A percentile compares a stretch with the other conserved stretches of the same genome.
These are phyloP conservation scores for Poeciliopsis gracilis DNA, from an alignment of 2,797 vertebrate genomes.

Conservation along the genomic window DNA sequence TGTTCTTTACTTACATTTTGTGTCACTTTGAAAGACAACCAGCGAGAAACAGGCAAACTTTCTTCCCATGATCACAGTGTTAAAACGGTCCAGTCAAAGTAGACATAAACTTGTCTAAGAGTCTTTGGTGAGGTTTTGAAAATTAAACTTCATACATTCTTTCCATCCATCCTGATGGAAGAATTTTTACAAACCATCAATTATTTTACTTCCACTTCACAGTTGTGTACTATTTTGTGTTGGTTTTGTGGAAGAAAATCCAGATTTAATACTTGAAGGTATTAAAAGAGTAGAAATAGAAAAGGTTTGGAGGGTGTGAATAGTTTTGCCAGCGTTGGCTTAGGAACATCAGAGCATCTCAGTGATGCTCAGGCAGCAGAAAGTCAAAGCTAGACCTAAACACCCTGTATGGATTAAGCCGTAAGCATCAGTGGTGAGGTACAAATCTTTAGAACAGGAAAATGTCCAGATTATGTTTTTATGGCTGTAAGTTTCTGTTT, in stretches of 20 bases:
- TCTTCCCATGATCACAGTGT: background rate
- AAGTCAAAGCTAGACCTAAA: constrained; percentile 13
- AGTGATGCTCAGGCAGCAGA: constrained; percentile 35
- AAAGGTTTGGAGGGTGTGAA: background rate
- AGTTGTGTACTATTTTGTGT: background rate
- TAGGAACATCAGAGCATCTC: constrained; percentile 40
- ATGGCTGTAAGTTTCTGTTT: constrained; percentile 35
- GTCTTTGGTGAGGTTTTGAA: background rate
- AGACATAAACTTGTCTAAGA: background rate
- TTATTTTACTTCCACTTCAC: background rate
- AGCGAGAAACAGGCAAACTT: background rate
- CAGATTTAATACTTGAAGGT: background rate
- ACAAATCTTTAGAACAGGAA: constrained; percentile 41
- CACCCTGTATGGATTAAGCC: constrained; percentile 31
- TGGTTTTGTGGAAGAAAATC: background rate
- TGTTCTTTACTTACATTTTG: background rate
- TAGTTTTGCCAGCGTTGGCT: constrained; percentile 18
- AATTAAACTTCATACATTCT: background rate
- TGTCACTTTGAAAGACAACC: background rate
- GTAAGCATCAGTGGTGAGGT: constrained; percentile 35
- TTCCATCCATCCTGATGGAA: background rate
- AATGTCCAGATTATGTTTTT: constrained; percentile 47
- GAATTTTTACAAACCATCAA: background rate
- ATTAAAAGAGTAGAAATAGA: background rate
- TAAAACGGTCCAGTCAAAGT: background rate